Percentiles rank a stretch among this genome's conserved stretches.
Evolutionary conservation across 2,888 invertebrate species (phyloP).

Genomic region (Netelia virgata): DNA sequence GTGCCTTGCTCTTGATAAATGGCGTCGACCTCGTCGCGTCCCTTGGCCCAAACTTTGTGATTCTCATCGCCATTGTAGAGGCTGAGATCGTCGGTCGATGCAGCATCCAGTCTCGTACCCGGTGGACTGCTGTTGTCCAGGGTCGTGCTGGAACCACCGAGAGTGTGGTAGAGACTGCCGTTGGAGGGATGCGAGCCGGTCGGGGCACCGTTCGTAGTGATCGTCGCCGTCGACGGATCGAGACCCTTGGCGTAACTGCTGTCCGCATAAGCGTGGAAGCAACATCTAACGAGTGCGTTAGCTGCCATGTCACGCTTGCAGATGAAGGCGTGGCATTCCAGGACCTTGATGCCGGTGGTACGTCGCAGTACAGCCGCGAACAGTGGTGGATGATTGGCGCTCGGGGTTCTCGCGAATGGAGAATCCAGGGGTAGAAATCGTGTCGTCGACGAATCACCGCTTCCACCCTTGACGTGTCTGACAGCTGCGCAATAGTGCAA

Average conservation of each 20-base stretch:
- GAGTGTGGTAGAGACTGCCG: constrained; percentile 82
- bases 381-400: constrained; percentile 97
- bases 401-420: constrained; percentile 96
- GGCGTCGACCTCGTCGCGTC: constrained; percentile 90
- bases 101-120: constrained; percentile 83
- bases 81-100: constrained; percentile 91
- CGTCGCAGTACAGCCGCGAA: constrained; percentile 98
- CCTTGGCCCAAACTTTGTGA: constrained; percentile 96
- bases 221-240: constrained; percentile 82
- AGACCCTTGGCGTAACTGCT: constrained; percentile 93
- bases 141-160: constrained; percentile 84
- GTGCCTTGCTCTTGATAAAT: constrained; percentile 88
- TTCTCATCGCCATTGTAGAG: constrained; percentile 96
- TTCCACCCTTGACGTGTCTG: constrained; percentile 89
- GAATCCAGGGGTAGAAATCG: constrained; percentile 98
- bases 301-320: constrained; percentile 98
- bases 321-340: constrained; percentile 99
- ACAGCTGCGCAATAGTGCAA: constrained; percentile 98
- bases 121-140: constrained; percentile 83
- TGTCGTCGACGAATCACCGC: constrained; percentile 89
- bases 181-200: constrained; percentile 73
- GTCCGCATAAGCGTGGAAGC: constrained; percentile 99
- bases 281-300: constrained; percentile 98
- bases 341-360: constrained; percentile 98
- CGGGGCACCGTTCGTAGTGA: constrained; percentile 75